Base-by-base conservation (phyloP, 2,113 vertebrate species). In the Craseonycteris thonglongyai region DNA sequence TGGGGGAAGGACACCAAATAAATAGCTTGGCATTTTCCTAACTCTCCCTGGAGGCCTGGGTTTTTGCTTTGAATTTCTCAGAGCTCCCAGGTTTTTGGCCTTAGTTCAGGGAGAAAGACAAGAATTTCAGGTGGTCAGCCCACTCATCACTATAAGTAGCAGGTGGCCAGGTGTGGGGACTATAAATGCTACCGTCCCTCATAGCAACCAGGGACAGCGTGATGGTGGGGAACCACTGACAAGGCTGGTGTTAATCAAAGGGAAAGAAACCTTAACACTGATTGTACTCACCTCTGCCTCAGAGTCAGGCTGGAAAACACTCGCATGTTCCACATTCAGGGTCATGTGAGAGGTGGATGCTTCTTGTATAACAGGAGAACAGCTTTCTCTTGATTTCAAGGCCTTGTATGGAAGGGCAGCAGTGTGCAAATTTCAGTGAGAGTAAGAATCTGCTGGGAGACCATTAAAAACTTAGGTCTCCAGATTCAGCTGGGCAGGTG, bases 121-220 rank as follows among this genome's bases (percentile, higher is more conserved):
- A 94, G 95, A 75, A 74, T 94, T 56, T 85, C 94, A 96, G 96
- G 95, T 97, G 95, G 91, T 92, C 94, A 38, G 71, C 92, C 95
- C 69, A 93, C 94, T 81, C n/a, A 0, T 85, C 86, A 24, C 94
- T 92, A 80, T 91, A 95, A 94, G 96, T 94, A 97, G 92, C 76
- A 89, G 49, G 84, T 51, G 40, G 76, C 72, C 92, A 93, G 90
- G 88, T 93, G 94, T 75, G 30, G 40, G 42, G 38, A 82, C n/a
- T 93, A 14, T 76, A 92, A 96, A 90, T 15, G 87, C 74, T n/a
- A 16, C 47, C 9, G 45, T 69, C 87, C 81, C 88, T 68, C 87
- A 51, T 2, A 3, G 58, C 35, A 26, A 30, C 49, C 40, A 56
- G 65, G 22, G 54, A 85, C 2, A 81, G 54, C 16, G 19, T 6